Base-by-base conservation (phyloP, 37 sponge, comb jelly and placozoan genomes). In the Amphimedon queenslandica region DNA sequence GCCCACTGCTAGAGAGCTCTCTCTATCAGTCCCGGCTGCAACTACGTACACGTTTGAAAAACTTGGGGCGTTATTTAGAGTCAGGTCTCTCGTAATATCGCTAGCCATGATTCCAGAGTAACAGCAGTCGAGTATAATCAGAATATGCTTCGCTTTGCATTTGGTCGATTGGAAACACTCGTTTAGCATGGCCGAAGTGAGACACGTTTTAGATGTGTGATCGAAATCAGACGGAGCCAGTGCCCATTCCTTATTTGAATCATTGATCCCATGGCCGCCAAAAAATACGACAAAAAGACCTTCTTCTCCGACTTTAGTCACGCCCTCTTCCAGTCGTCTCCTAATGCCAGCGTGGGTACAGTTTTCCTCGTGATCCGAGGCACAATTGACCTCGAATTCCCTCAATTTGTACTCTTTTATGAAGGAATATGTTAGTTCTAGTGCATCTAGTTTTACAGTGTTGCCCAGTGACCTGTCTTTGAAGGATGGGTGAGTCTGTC, bases 211-310 rank as follows among this genome's bases (percentile, higher is more conserved):
- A 30, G 30, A 33, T 1, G 74, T 37, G 74, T 53, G 58, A 21
- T 79, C 64, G 60, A 79, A 85, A 35, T 89, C 90, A 0, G 73
- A 71, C 6, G 90, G 80, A 8, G 84, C 90, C 3, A 84, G 69
- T 20, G 55, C 80, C 85, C 80, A 84, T 20, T 75, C 53, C 33
- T 75, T 23, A 38, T 58, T 69, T 3, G 38, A 60, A 60, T 60
- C 67, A 4, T 38, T 61, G 36, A 81, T 75, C 4, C 90, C 91
- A 41, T 85, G 91, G 5, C 86, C 91, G 23, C 78, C 78, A 55
- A 82, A 81, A 42, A 76, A 71, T 58, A 85, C 77, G 2, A 90
- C 56, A 58, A 85, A 78, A 6, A 85, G 39, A 27, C 86, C 86
- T 8, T 47, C 51, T 1, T 65, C 42, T 6, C 82, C 78, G 8